phyloP scores from a whole-genome alignment of 2,888 invertebrate genomes.

The Drosophila aldrichi region DNA sequence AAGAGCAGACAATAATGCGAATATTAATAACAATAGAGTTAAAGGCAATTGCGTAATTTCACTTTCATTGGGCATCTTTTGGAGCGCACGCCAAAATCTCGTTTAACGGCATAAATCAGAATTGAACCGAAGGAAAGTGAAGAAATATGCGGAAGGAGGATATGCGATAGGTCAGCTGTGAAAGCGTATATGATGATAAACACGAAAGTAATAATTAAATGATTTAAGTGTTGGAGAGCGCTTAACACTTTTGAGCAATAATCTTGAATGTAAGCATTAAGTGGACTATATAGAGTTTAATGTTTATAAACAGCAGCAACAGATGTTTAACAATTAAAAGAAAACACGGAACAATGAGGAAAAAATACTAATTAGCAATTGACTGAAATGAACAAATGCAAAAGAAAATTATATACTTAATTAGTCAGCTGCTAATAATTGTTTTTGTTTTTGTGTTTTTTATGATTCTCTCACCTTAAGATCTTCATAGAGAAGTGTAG shows the following conservation, averaged over 20 bases:
- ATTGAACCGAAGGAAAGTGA: slow-evolving; percentile 45
- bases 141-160: slow-evolving; percentile 2
- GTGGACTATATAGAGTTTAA: neutral
- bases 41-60: slow-evolving; percentile 82
- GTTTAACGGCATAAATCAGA: slow-evolving; percentile 51
- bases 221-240: slow-evolving; percentile 1
- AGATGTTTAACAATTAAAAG: neutral
- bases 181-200: slow-evolving; percentile 17
- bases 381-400: neutral
- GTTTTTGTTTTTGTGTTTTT: neutral
- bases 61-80: slow-evolving; percentile 32
- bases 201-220: slow-evolving; percentile 9
- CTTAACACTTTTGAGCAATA: slow-evolving; percentile 5
- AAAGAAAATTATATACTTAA: neutral
- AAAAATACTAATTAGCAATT: neutral
- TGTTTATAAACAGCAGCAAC: neutral
- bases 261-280: neutral
- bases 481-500: slow-evolving; percentile 6
- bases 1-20: slow-evolving; percentile 4
- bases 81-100: slow-evolving; percentile 13
- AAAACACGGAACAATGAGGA: neutral
- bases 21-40: slow-evolving; percentile 4
- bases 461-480: slow-evolving; percentile 11
- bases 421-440: slow-evolving; percentile 1
- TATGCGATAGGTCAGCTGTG: slow-evolving; percentile 8